These are phyloP conservation scores for Macrotis lagotis DNA, from an alignment of 2,113 vertebrate species.

Conservation along the genomic window DNA sequence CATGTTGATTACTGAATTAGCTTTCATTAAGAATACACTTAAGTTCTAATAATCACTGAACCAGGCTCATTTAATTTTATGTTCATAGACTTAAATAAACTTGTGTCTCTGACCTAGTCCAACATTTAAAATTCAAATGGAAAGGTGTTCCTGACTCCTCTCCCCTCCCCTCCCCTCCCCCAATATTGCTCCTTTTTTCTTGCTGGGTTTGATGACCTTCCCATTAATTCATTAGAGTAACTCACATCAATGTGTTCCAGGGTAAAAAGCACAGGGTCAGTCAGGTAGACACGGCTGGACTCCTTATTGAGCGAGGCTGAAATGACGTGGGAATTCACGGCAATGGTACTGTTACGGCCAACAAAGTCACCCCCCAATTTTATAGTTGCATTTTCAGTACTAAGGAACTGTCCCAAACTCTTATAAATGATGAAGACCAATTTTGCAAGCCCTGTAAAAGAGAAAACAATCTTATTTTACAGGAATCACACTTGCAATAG, in stretches of 20 bases:
- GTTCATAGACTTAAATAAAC: slow-evolving; percentile 95
- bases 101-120: slow-evolving; percentile 88
- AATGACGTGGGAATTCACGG: slow-evolving; percentile 97
- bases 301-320: slow-evolving; percentile 99
- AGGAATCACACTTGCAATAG: not conserved
- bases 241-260: slow-evolving; percentile 98
- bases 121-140: slow-evolving; percentile 92
- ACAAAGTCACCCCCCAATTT: slow-evolving; percentile 90
- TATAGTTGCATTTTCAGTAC: slow-evolving; percentile 96
- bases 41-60: slow-evolving; percentile 93
- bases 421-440: slow-evolving; percentile 99
- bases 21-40: slow-evolving; percentile 99
- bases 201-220: slow-evolving; percentile 83
- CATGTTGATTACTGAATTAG: slow-evolving; percentile 98
- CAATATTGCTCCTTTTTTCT: slow-evolving; percentile 78
- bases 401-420: slow-evolving; percentile 96
- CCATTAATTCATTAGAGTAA: slow-evolving; percentile 81
- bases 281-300: slow-evolving; percentile 97
- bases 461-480: slow-evolving; percentile 26
- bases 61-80: slow-evolving; percentile 97
- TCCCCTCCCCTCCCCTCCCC: slow-evolving; percentile 38
- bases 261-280: slow-evolving; percentile 97
- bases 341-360: slow-evolving; percentile 92
- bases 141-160: slow-evolving; percentile 81
- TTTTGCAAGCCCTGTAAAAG: slow-evolving; percentile 92